Conservation (phyloP, 2,888 invertebrate genomes). For the Acrobasis consociella region DNA sequence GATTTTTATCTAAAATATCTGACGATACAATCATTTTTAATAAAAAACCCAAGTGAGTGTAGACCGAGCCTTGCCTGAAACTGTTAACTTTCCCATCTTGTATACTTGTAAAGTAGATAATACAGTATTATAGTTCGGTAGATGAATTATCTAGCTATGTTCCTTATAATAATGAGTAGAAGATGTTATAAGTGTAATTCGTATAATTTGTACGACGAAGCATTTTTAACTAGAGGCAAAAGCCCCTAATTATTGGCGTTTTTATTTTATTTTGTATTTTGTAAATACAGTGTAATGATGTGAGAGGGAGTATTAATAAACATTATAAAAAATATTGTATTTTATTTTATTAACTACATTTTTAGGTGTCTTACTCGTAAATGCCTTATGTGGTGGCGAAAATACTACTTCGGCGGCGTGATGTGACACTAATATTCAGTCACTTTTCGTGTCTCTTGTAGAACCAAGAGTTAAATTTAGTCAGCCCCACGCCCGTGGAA, state of each 20-base stretch:
- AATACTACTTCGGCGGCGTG: too few relatives aligned
- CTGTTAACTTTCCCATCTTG: constrained; percentile 65
- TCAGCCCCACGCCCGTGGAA: too few relatives aligned
- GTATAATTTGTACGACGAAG: constrained; percentile 50
- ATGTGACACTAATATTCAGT: too few relatives aligned
- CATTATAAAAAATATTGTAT: constrained; percentile 54
- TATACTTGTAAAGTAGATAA: constrained; percentile 72
- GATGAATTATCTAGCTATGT: constrained; percentile 71
- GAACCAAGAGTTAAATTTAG: too few relatives aligned
- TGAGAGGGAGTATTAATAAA: constrained; percentile 70
- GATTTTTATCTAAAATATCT: too few relatives aligned
- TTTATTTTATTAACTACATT: constrained; percentile 32
- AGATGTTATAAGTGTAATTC: constrained; percentile 63
- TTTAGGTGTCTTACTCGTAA: background rate
- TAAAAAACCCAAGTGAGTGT: constrained; percentile 33
- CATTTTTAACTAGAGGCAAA: constrained; percentile 16
- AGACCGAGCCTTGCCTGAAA: constrained; percentile 42
- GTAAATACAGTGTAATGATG: constrained; percentile 74
- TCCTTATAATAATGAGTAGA: constrained; percentile 62
- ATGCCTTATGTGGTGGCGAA: background rate
- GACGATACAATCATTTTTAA: background rate
- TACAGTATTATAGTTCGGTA: constrained; percentile 65
- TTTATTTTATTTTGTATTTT: constrained; percentile 66
- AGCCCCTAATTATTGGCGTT: constrained; percentile 23
- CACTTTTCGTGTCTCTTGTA: too few relatives aligned